Base-by-base conservation (phyloP, 30 jellyfish, hydroid and myxozoan species). In the Pseudorhiza aurosa region DNA sequence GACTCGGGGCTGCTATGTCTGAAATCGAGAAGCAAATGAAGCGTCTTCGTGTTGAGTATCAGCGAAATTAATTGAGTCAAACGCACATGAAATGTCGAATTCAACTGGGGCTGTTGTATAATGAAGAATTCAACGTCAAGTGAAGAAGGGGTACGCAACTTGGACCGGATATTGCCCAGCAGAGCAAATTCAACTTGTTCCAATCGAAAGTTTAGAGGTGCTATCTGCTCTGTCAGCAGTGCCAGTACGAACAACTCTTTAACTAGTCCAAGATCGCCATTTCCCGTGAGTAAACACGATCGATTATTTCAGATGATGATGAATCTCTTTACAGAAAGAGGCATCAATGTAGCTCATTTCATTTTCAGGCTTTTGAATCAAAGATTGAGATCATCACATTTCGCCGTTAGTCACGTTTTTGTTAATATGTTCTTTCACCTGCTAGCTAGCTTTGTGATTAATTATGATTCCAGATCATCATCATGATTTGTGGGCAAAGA, bases 201-300 rank as follows among this genome's bases (percentile, higher is more conserved):
- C 0, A 35, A 77, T 22, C 59, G 91, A 44, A 51, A 71, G 31
- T 36, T 73, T 9, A 77, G 89, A 24, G 73, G 62, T 28, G 72
- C 90, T 0, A 78, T 82, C 55, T 44, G 63, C 17, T 10, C 26
- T 8, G 63, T 42, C 11, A 69, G 91, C 2, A 74, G 91, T 35
- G 65, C 56, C 17, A 80, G 77, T 46, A 42, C 43, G 26, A 36
- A 43, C 35, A 60, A n/a, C 67, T 4, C 24, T 22, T 53, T 36
- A 53, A 53, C 67, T n/a, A n/a, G 68, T 47, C 63, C 84, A n/a
- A 50, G 91, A 26, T 80, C 91, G 6, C 83, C 91, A 1, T 25
- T 65, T 4, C 89, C 76, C 32, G 89, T 77, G 51, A 77, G 89
- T 77, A 14, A 25, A 31, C 11, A 1, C 14, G 28, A 22, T 14